A percentile compares a stretch with the other conserved stretches of the same genome.
Evolutionary conservation across 2,888 invertebrate genomes (phyloP).

Genomic region (Acleris literana): DNA sequence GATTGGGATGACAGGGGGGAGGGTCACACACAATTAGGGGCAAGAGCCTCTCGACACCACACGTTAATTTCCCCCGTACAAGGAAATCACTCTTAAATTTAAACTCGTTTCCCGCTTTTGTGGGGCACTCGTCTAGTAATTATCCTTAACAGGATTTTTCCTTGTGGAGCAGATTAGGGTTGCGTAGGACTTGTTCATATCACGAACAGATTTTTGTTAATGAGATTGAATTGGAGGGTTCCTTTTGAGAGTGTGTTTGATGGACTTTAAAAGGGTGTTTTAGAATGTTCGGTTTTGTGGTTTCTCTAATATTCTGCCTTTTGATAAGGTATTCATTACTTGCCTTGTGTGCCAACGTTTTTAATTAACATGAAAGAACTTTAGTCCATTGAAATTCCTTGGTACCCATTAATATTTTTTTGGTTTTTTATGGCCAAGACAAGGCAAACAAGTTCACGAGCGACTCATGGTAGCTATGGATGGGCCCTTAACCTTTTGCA

Average conservation of each 20-base stretch:
- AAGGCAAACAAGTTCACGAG: no score
- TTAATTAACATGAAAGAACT: no score
- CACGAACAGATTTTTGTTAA: constrained; percentile 30
- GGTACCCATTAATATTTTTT: no score
- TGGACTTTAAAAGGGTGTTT: constrained; percentile 18
- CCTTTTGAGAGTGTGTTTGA: background rate
- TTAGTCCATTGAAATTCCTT: no score
- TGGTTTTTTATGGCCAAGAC: no score
- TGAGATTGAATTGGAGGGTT: constrained; percentile 13
- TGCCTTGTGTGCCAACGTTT: background rate
- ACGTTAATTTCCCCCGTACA: constrained; percentile 34
- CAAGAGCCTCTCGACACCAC: constrained; percentile 31
- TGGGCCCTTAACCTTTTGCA: no score
- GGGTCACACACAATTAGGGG: constrained; percentile 35
- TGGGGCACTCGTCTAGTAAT: constrained; percentile 27
- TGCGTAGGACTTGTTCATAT: constrained; percentile 1
- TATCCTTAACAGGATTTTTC: constrained; percentile 35
- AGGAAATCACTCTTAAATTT: constrained; percentile 44
- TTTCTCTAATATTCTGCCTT: background rate
- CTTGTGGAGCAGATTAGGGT: constrained; percentile 22
- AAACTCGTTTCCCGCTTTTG: constrained; percentile 37
- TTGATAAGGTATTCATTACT: constrained; percentile 1
- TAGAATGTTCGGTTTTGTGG: background rate
- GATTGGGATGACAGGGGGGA: constrained; percentile 36
- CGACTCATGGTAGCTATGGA: no score